A percentile compares a stretch with the other conserved stretches of the same genome.
Evolutionary conservation across 1,140 invertebrate species (phyloP).

Genomic region (Araneus ventricosus): DNA sequence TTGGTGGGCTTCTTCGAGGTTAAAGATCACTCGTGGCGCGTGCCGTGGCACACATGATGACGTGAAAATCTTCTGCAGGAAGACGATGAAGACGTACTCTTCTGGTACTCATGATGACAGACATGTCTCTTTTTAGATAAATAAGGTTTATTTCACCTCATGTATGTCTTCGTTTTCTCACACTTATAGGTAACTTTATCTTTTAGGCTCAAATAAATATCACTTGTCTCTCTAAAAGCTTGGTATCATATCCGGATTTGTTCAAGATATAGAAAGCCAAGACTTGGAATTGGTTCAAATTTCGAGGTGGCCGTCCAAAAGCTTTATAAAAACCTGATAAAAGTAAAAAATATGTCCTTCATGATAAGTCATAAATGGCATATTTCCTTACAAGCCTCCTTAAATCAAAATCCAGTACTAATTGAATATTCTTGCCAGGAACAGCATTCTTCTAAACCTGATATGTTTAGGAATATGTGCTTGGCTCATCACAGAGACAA

Average conservation of each 20-base stretch:
- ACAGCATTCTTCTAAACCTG: too few relatives aligned
- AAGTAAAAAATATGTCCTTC: too few relatives aligned
- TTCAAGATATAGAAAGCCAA: background rate
- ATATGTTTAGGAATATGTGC: too few relatives aligned
- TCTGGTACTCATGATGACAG: background rate
- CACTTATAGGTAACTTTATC: background rate
- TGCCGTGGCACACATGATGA: background rate
- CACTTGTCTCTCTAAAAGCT: too few relatives aligned
- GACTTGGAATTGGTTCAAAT: background rate
- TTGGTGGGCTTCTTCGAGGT: background rate
- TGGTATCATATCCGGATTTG: too few relatives aligned
- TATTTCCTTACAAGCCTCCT: too few relatives aligned
- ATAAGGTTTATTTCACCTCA: background rate
- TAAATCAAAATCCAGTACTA: too few relatives aligned
- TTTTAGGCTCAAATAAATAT: background rate
- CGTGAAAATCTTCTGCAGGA: background rate
- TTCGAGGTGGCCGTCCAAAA: background rate
- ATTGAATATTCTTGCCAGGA: too few relatives aligned
- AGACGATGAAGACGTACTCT: background rate
- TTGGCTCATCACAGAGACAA: too few relatives aligned
- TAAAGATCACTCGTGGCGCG: background rate
- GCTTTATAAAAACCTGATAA: too few relatives aligned
- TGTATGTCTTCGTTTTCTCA: background rate
- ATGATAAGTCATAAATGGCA: too few relatives aligned
- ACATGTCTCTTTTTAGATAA: background rate